Percentiles rank a stretch among this genome's conserved stretches.
phyloP scores from a whole-genome alignment of 1,140 invertebrate genomes.

The Charaxes varanes region DNA sequence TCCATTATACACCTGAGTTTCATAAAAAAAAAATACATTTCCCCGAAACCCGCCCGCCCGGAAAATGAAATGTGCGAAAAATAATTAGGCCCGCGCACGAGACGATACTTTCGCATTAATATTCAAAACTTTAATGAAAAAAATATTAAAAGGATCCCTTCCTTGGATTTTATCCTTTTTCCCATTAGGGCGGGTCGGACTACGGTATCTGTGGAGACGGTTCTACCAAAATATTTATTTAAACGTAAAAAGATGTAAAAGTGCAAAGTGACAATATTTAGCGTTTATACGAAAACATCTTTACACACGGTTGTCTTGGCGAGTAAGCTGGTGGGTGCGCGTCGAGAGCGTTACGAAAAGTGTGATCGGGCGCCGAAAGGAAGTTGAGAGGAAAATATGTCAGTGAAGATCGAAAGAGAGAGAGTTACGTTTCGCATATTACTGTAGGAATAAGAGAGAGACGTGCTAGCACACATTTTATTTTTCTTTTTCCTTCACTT shows the following conservation, averaged over 20 bases:
- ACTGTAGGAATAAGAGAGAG: no score
- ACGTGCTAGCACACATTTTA: no score
- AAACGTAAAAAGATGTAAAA: background rate
- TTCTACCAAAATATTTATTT: background rate
- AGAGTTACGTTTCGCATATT: no score
- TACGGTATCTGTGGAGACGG: conserved; percentile 18
- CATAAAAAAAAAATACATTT: conserved; percentile 17
- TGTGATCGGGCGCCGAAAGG: no score
- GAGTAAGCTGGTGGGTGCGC: no score
- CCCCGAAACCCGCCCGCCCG: conserved; percentile 23
- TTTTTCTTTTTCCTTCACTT: no score
- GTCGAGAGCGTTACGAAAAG: no score
- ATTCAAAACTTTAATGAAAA: conserved; percentile 74
- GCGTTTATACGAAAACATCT: no score
- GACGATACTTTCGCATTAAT: conserved; percentile 64
- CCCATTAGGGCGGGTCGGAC: conserved; percentile 43
- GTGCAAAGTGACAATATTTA: no score
- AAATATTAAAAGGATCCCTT: conserved; percentile 65
- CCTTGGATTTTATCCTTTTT: conserved; percentile 64
- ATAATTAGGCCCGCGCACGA: conserved; percentile 54
- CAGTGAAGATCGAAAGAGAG: no score
- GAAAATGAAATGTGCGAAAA: conserved; percentile 49
- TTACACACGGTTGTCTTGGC: no score
- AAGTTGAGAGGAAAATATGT: no score
- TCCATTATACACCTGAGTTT: conserved; percentile 33